A percentile compares a stretch with the other conserved stretches of the same genome.
Evolutionary conservation across 2,888 invertebrate species (phyloP).

Genomic region (Scaptomyza tumidula): DNA sequence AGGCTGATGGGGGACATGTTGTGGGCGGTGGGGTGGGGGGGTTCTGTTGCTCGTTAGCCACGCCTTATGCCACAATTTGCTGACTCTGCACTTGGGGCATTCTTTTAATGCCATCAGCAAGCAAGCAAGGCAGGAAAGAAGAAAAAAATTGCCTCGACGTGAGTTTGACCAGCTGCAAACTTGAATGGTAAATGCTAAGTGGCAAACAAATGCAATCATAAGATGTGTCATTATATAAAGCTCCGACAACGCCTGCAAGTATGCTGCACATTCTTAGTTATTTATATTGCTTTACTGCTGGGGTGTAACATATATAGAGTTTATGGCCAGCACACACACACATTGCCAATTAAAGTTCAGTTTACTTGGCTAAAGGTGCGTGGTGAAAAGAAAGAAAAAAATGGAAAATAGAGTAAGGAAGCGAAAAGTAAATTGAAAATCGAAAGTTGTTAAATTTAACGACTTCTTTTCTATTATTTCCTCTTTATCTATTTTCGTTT

Average conservation of each 20-base stretch:
- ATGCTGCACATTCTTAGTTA: conserved; percentile 30
- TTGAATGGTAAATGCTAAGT: conserved; percentile 8
- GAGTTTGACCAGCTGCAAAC: conserved; percentile 72
- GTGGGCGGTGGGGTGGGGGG: too few relatives aligned
- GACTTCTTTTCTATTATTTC: conserved; percentile 22
- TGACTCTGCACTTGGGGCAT: conserved; percentile 59
- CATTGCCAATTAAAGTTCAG: conserved; percentile 55
- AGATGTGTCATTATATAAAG: conserved; percentile 75
- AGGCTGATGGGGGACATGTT: not conserved
- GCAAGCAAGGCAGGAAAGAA: not conserved
- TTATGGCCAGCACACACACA: conserved; percentile 21
- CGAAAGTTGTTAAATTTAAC: conserved; percentile 82
- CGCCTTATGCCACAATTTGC: conserved; percentile 67
- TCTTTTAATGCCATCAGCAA: conserved; percentile 53
- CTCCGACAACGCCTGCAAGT: conserved; percentile 44
- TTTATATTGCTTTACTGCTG: not conserved
- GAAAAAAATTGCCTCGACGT: conserved; percentile 27
- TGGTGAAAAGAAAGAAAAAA: not conserved
- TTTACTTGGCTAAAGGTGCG: conserved; percentile 29
- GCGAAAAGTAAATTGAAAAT: conserved; percentile 76
- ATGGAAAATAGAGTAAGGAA: conserved; percentile 5
- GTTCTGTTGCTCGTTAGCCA: conserved; percentile 51
- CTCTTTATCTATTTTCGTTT: conserved; percentile 3
- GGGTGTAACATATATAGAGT: not conserved
- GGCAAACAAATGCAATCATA: conserved; percentile 74